phyloP scores from a whole-genome alignment of 2,797 vertebrate genomes.

The Rhyacichthys aspro region DNA sequence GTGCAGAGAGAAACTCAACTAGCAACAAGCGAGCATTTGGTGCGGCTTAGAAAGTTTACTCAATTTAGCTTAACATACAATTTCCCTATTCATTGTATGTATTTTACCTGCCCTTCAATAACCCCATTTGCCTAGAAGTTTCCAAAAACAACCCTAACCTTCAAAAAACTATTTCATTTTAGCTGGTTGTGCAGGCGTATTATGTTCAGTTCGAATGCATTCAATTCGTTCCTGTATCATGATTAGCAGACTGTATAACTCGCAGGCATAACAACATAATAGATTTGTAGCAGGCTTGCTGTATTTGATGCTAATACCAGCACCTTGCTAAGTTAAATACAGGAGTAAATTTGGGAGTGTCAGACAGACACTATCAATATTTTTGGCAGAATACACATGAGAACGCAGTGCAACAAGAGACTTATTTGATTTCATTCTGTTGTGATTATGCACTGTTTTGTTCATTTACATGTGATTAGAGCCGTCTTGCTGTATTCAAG shows the following conservation, averaged over 20 bases:
- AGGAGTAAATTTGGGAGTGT: slow-evolving; percentile 2
- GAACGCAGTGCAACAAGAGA: slow-evolving; percentile 39
- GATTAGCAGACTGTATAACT: slow-evolving; percentile 17
- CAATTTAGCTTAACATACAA: background rate
- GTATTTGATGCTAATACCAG: slow-evolving; percentile 21
- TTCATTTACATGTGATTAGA: slow-evolving; percentile 49
- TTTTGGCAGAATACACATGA: slow-evolving; percentile 44
- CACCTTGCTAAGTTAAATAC: slow-evolving; percentile 24
- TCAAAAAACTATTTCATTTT: slow-evolving; percentile 16
- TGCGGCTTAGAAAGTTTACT: slow-evolving; percentile 1
- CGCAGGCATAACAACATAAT: slow-evolving; percentile 21
- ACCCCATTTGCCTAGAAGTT: slow-evolving; percentile 1
- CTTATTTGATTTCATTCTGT: slow-evolving; percentile 50
- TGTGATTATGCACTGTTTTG: slow-evolving; percentile 48
- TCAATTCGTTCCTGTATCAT: slow-evolving; percentile 17
- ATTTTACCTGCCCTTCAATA: slow-evolving; percentile 1
- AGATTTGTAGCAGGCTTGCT: slow-evolving; percentile 23
- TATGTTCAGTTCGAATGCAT: slow-evolving; percentile 6
- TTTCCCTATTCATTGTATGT: background rate
- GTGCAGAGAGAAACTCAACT: slow-evolving; percentile 28
- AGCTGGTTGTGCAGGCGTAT: slow-evolving; percentile 7
- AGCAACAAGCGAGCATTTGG: slow-evolving; percentile 10
- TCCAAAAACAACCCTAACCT: slow-evolving; percentile 6
- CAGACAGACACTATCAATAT: slow-evolving; percentile 43
- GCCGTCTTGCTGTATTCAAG: slow-evolving; percentile 19